These are phyloP conservation scores for Carcinoscorpius rotundicauda DNA, from an alignment of 1,140 invertebrate genomes.

Conservation along the genomic window DNA sequence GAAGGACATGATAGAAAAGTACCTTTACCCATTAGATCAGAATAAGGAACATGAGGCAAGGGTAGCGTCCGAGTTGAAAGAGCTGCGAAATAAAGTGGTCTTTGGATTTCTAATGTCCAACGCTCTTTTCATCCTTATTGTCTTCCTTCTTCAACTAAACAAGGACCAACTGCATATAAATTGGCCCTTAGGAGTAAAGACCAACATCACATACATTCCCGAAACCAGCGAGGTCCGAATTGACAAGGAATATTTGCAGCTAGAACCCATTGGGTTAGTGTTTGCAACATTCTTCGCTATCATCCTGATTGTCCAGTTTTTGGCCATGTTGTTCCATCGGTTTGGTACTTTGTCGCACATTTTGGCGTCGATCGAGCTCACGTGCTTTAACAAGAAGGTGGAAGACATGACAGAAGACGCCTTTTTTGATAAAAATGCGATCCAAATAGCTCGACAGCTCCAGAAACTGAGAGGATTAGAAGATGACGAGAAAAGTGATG, in stretches of 20 bases:
- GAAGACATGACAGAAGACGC: slow-evolving; percentile 78
- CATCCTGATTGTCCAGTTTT: slow-evolving; percentile 36
- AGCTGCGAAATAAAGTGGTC: slow-evolving; percentile 27
- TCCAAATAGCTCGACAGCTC: slow-evolving; percentile 82
- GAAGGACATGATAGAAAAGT: slow-evolving; percentile 66
- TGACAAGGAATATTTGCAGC: slow-evolving; percentile 26
- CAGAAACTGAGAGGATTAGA: slow-evolving; percentile 41
- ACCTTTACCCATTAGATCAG: slow-evolving; percentile 27
- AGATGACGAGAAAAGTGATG: slow-evolving; percentile 69
- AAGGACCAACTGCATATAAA: slow-evolving; percentile 30
- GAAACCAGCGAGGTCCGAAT: slow-evolving; percentile 26
- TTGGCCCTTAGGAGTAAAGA: slow-evolving; percentile 26
- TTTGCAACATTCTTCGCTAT: slow-evolving; percentile 39
- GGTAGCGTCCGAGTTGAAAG: slow-evolving; percentile 26
- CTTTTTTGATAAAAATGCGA: slow-evolving; percentile 75
- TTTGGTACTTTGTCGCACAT: slow-evolving; percentile 96
- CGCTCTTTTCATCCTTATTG: slow-evolving; percentile 26
- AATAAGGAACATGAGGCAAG: slow-evolving; percentile 24
- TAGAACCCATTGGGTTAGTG: slow-evolving; percentile 33
- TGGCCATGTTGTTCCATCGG: slow-evolving; percentile 39
- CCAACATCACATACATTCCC: slow-evolving; percentile 25
- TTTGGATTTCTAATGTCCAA: slow-evolving; percentile 30
- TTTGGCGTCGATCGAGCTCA: slow-evolving; percentile 84
- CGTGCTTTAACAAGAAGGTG: slow-evolving; percentile 57
- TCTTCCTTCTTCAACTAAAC: slow-evolving; percentile 28